Conservation (phyloP, 2,888 invertebrate species). For the Aphodius sticticus region DNA sequence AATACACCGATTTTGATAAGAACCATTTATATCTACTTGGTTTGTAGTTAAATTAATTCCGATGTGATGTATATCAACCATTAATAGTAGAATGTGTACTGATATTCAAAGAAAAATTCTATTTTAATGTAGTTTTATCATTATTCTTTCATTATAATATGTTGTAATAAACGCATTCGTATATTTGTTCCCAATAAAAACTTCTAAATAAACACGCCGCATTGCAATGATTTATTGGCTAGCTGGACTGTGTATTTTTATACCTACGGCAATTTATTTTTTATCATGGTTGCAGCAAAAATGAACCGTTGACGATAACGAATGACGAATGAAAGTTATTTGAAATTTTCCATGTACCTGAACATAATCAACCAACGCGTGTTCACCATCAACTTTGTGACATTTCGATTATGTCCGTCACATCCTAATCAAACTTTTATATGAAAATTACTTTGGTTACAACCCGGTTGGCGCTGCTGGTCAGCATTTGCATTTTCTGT, state of each 20-base stretch:
- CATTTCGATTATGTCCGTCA: slow-evolving; percentile 4
- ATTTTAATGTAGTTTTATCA: too few species aligned
- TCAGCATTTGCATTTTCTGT: neutral
- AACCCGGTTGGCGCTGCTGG: neutral
- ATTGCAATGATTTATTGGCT: too few species aligned
- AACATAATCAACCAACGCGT: neutral
- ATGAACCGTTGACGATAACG: neutral
- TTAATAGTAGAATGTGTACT: too few species aligned
- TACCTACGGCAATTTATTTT: neutral
- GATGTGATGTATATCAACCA: too few species aligned
- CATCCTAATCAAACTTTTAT: slow-evolving; percentile 4
- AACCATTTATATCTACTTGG: too few species aligned
- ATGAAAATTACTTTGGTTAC: slow-evolving; percentile 4
- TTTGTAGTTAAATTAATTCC: too few species aligned
- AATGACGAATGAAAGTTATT: neutral
- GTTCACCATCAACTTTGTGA: neutral
- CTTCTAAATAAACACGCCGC: too few species aligned
- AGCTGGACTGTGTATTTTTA: neutral
- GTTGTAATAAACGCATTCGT: too few species aligned
- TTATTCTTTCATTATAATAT: too few species aligned
- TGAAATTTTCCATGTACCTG: neutral
- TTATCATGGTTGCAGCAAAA: neutral
- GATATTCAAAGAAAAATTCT: too few species aligned
- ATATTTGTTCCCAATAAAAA: too few species aligned
- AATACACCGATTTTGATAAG: too few species aligned